Conservation (phyloP, 2,797 vertebrate genomes). For the Leptatherina wallacei region DNA sequence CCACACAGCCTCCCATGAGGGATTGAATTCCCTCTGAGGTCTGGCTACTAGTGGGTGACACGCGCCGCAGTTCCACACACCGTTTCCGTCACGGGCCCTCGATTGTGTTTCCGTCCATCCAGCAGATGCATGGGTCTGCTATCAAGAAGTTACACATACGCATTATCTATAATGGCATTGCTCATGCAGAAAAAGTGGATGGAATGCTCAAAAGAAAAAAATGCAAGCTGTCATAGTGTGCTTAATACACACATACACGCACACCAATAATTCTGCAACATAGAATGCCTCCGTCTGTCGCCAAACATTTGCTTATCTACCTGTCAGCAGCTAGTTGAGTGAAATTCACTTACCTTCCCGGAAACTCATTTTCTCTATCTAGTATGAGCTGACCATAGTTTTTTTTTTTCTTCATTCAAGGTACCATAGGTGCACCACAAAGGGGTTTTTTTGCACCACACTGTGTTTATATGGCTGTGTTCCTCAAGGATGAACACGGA, state of each 20-base stretch:
- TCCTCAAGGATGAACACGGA: slow-evolving; percentile 62
- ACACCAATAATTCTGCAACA: slow-evolving; percentile 17
- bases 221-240: slow-evolving; percentile 36
- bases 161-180: slow-evolving; percentile 54
- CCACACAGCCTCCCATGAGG: slow-evolving; percentile 52
- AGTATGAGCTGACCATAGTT: slow-evolving; percentile 38
- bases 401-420: slow-evolving; percentile 11
- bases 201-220: slow-evolving; percentile 39
- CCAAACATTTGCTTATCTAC: slow-evolving; percentile 29
- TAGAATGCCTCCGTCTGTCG: background rate
- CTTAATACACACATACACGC: slow-evolving; percentile 7
- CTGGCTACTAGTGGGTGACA: slow-evolving; percentile 43
- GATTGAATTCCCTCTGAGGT: slow-evolving; percentile 70
- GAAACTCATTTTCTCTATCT: slow-evolving; percentile 42
- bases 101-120: slow-evolving; percentile 44
- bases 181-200: slow-evolving; percentile 38
- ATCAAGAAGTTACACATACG: slow-evolving; percentile 17
- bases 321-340: slow-evolving; percentile 31
- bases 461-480: slow-evolving; percentile 41
- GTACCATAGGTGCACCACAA: slow-evolving; percentile 15
- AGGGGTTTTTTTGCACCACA: slow-evolving; percentile 16
- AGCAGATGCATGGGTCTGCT: slow-evolving; percentile 21
- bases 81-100: slow-evolving; percentile 38
- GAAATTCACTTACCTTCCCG: slow-evolving; percentile 34
- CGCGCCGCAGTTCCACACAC: slow-evolving; percentile 43